Conservation (phyloP, 2,888 invertebrate species). For the Alcis repandata region DNA sequence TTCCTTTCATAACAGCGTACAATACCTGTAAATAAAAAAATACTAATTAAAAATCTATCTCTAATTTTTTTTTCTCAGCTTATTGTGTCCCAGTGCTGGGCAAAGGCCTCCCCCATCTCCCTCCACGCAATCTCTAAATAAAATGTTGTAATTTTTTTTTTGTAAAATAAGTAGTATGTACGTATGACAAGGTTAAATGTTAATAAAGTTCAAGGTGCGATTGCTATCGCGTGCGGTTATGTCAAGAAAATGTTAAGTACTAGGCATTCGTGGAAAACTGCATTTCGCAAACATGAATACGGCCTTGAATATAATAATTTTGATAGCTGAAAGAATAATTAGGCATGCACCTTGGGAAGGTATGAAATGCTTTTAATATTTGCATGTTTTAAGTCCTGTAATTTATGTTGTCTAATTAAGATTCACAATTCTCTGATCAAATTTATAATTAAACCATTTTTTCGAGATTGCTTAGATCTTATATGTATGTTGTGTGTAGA, state of each 20-base stretch:
- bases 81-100: too few relatives aligned
- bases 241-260: conserved; percentile 21
- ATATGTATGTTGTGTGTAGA: too few relatives aligned
- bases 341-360: not conserved
- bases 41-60: too few relatives aligned
- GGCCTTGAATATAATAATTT: not conserved
- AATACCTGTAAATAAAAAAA: conserved; percentile 85
- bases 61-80: too few relatives aligned
- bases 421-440: too few relatives aligned
- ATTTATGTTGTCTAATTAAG: too few relatives aligned
- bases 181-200: conserved; percentile 24
- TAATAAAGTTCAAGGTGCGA: conserved; percentile 29
- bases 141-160: too few relatives aligned
- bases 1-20: conserved; percentile 87
- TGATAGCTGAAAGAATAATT: too few relatives aligned
- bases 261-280: conserved; percentile 13
- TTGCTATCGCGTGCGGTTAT: conserved; percentile 23
- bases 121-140: too few relatives aligned
- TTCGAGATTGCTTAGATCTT: too few relatives aligned
- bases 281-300: conserved; percentile 9
- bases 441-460: too few relatives aligned
- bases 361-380: not conserved
- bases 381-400: not conserved
- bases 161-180: conserved; percentile 18
- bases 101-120: too few relatives aligned